phyloP scores from a whole-genome alignment of 2,113 vertebrate genomes.

The Stegostoma tigrinum region DNA sequence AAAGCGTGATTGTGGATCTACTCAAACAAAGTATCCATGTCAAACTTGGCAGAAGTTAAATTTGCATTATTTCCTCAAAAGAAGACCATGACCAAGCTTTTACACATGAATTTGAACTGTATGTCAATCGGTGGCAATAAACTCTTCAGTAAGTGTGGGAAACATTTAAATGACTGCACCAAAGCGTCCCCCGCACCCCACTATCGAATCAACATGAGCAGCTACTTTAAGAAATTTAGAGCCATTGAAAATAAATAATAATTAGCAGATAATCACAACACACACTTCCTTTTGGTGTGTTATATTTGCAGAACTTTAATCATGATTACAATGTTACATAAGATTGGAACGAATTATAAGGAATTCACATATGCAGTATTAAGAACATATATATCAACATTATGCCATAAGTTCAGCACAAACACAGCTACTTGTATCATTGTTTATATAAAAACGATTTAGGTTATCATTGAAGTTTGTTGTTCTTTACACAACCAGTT shows the following conservation, averaged over 20 bases:
- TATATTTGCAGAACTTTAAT: neutral
- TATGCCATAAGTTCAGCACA: neutral
- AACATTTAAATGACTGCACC: neutral
- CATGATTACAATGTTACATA: neutral
- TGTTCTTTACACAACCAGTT: neutral
- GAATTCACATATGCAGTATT: neutral
- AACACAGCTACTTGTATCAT: neutral
- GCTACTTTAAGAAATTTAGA: neutral
- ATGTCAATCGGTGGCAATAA: neutral
- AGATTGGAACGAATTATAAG: neutral
- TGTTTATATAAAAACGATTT: neutral
- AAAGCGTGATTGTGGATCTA: slow-evolving; percentile 14
- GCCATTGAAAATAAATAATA: neutral
- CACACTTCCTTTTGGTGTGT: neutral
- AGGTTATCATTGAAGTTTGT: neutral
- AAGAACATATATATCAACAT: neutral
- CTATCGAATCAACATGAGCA: neutral
- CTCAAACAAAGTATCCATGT: neutral
- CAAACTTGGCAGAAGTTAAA: neutral
- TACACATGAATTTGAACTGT: neutral
- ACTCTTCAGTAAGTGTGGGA: neutral
- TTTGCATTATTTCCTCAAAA: neutral
- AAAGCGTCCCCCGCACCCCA: neutral
- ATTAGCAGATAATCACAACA: neutral
- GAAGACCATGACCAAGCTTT: neutral